Conservation (phyloP, 2,888 invertebrate genomes). For the Eledona agricola region DNA sequence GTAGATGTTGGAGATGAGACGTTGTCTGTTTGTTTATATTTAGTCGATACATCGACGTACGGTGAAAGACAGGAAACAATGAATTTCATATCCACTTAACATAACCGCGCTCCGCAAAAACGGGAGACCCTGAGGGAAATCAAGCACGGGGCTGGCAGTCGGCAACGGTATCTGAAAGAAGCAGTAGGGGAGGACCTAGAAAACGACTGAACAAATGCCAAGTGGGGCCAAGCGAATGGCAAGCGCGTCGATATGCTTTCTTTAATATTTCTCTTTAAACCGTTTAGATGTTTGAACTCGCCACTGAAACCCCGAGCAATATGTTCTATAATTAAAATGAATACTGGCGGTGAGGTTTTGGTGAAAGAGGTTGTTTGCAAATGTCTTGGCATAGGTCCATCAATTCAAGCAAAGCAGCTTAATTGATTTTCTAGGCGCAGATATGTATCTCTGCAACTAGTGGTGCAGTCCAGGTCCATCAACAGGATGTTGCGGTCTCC, state of each 20-base stretch:
- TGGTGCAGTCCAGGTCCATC: slow-evolving; percentile 56
- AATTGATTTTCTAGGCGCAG: no score
- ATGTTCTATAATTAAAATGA: no score
- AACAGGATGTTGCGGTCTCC: slow-evolving; percentile 52
- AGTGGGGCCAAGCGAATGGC: slow-evolving; percentile 53
- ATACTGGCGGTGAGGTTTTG: no score
- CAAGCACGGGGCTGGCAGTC: slow-evolving; percentile 50
- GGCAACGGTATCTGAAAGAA: slow-evolving; percentile 38
- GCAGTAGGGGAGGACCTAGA: slow-evolving; percentile 35
- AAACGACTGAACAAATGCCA: slow-evolving; percentile 54
- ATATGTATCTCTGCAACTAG: no score
- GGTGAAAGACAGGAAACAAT: slow-evolving; percentile 50
- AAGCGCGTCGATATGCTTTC: slow-evolving; percentile 53
- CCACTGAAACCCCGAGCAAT: no score
- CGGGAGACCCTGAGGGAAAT: slow-evolving; percentile 62
- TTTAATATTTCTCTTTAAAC: slow-evolving; percentile 50
- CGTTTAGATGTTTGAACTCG: slow-evolving; percentile 28
- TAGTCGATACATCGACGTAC: slow-evolving; percentile 38
- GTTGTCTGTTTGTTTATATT: slow-evolving; percentile 21
- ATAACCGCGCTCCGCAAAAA: slow-evolving; percentile 59
- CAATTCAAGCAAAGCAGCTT: no score
- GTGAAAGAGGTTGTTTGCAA: no score
- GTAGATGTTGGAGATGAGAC: slow-evolving; percentile 8
- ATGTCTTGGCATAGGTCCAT: no score
- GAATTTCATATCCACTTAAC: slow-evolving; percentile 62